These are phyloP conservation scores for Metacarcinus magister DNA, from an alignment of 2,888 invertebrate genomes.

Conservation along the genomic window DNA sequence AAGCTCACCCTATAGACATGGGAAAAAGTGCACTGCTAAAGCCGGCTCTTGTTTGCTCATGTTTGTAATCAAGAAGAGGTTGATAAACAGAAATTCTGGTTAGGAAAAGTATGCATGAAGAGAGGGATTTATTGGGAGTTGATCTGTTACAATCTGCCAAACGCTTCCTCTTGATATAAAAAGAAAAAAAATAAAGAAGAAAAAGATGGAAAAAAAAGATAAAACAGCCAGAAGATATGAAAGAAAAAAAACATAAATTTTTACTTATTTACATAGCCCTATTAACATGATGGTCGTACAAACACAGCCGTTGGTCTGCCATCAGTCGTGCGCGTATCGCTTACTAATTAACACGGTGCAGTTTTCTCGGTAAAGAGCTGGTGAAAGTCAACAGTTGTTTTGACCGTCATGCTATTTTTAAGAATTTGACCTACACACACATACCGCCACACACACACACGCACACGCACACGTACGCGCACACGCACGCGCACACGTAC, in stretches of 20 bases:
- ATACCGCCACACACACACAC: conserved; percentile 22
- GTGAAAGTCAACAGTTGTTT: background rate
- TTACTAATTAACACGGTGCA: background rate
- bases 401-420: background rate
- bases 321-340: background rate
- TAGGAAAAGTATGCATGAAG: background rate
- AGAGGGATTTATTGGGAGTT: background rate
- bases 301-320: background rate
- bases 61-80: background rate
- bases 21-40: background rate
- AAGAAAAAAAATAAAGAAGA: background rate
- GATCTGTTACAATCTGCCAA: background rate
- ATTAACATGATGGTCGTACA: background rate
- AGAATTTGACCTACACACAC: conserved; percentile 9
- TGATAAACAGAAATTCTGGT: background rate
- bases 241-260: background rate
- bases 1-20: background rate
- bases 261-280: background rate
- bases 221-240: background rate
- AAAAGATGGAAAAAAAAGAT: background rate
- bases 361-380: background rate
- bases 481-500: conserved; percentile 37
- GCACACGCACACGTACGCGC: conserved; percentile 39
- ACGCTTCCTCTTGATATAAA: background rate
- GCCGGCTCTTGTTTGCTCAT: background rate